Evolutionary conservation across 2,888 invertebrate genomes (phyloP).

Genomic region (Parascotia fuliginaria): DNA sequence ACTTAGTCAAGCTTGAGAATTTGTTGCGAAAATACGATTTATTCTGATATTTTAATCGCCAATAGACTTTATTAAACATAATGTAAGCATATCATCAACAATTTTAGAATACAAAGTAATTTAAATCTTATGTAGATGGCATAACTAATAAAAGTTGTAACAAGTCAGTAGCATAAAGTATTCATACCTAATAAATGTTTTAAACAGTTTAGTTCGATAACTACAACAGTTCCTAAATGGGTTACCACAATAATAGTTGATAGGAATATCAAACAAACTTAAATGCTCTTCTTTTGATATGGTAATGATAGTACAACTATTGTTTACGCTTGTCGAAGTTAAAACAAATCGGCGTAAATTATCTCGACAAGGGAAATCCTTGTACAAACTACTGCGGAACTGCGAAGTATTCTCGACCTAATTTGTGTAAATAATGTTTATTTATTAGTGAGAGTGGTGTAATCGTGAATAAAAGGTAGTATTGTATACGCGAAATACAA

Average conservation of each 20-base stretch:
- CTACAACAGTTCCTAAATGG: too few relatives aligned
- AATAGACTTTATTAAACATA: too few relatives aligned
- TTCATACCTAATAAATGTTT: neutral
- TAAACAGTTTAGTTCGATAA: too few relatives aligned
- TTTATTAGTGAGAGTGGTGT: neutral
- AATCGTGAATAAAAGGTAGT: neutral
- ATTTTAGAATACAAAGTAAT: too few relatives aligned
- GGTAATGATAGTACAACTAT: neutral
- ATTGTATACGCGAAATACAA: too few relatives aligned
- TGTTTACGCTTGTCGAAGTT: slow-evolving; percentile 1
- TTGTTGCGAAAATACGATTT: too few relatives aligned
- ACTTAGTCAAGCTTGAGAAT: too few relatives aligned
- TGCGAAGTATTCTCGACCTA: neutral
- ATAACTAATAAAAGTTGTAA: too few relatives aligned
- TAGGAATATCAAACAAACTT: neutral
- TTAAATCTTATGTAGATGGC: too few relatives aligned
- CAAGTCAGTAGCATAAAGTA: too few relatives aligned
- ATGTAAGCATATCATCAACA: too few relatives aligned
- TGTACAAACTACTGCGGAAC: neutral
- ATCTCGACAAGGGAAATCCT: neutral
- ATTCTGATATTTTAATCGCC: too few relatives aligned
- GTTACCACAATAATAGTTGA: neutral
- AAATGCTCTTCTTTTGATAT: slow-evolving; percentile 6
- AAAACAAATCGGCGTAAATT: slow-evolving; percentile 1
- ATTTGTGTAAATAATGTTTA: neutral